Evolutionary conservation across 1,140 invertebrate genomes (phyloP).

Genomic region (Zaprionus vittiger): DNA sequence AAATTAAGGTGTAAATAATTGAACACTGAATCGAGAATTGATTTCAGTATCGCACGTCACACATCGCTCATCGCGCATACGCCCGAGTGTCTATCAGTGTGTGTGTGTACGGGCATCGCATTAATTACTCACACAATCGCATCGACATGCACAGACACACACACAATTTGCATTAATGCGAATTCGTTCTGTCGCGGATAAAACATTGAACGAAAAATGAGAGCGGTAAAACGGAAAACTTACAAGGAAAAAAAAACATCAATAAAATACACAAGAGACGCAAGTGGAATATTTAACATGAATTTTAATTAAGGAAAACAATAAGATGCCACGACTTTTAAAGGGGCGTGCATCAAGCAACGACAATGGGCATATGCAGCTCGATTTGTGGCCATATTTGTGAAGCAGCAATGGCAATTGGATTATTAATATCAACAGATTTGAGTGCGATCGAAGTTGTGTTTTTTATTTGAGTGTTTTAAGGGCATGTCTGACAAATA

Average conservation of each 20-base stretch:
- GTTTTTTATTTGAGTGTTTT: too few species aligned
- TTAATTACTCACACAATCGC: slow-evolving; percentile 8
- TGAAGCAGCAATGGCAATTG: neutral
- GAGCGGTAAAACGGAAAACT: neutral
- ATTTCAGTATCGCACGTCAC: slow-evolving; percentile 1
- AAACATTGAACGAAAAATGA: neutral
- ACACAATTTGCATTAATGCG: slow-evolving; percentile 7
- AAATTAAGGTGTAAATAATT: slow-evolving; percentile 5
- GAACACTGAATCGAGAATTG: neutral
- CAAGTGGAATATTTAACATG: slow-evolving; percentile 15
- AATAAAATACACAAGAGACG: neutral
- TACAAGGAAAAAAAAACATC: neutral
- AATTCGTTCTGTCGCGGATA: slow-evolving; percentile 16
- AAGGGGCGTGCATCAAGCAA: neutral
- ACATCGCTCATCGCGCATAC: slow-evolving; percentile 23
- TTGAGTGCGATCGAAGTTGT: too few species aligned
- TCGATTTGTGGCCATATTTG: neutral
- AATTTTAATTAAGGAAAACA: slow-evolving; percentile 13
- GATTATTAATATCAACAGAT: neutral
- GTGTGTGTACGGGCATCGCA: slow-evolving; percentile 8
- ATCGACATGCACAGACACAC: neutral
- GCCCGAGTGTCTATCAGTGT: slow-evolving; percentile 1
- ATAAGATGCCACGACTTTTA: neutral
- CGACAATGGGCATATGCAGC: neutral
- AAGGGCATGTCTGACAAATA: neutral